Conservation (phyloP, 2,113 vertebrate genomes). For the Nerophis lumbriciformis region DNA sequence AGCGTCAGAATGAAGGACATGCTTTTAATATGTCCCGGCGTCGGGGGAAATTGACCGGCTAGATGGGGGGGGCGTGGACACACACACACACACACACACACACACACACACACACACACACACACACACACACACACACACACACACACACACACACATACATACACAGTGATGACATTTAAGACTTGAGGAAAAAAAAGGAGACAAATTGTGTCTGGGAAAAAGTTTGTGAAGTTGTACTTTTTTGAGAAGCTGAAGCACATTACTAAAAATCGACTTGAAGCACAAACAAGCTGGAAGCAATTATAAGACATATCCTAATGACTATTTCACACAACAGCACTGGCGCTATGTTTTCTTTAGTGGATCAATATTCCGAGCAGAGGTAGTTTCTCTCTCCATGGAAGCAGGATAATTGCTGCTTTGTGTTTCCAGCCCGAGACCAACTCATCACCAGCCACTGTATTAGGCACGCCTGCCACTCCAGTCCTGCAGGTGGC, state of each 20-base stretch:
- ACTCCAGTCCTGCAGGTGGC: neutral
- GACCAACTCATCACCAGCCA: neutral
- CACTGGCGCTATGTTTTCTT: slow-evolving; percentile 3
- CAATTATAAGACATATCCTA: slow-evolving; percentile 6
- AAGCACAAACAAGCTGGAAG: slow-evolving; percentile 1
- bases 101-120: neutral
- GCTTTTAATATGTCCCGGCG: slow-evolving; percentile 35
- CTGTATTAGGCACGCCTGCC: neutral
- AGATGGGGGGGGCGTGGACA: neutral
- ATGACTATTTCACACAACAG: neutral
- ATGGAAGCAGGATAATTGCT: too few species aligned
- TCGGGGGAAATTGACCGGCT: slow-evolving; percentile 24
- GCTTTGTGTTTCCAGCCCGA: neutral
- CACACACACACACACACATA: neutral
- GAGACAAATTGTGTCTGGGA: slow-evolving; percentile 1
- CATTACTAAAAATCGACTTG: neutral
- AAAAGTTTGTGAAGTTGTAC: neutral
- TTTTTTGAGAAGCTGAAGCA: neutral
- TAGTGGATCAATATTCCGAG: neutral
- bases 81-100: neutral
- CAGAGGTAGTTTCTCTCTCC: too few species aligned
- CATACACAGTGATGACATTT: slow-evolving; percentile 7
- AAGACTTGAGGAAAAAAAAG: neutral
- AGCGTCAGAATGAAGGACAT: slow-evolving; percentile 20
- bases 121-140: neutral